A percentile compares a stretch with the other conserved stretches of the same genome.
Conservation (phyloP, 2,797 vertebrate species). For the Pseudochromis fuscus region DNA sequence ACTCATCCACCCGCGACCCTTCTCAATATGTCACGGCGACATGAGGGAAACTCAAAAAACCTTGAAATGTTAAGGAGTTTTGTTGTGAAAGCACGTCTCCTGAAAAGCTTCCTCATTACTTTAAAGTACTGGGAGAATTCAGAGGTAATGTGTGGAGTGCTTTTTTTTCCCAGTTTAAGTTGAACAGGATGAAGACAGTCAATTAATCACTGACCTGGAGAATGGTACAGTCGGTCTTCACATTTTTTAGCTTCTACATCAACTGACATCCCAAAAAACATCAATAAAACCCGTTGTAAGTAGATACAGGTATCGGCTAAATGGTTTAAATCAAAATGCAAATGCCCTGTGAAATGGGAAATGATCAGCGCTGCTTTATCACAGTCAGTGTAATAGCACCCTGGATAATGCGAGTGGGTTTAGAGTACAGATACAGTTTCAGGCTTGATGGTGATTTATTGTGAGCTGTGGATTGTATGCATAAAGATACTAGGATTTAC, state of each 20-base stretch:
- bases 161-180: conserved; percentile 7
- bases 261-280: background rate
- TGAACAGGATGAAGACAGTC: conserved; percentile 14
- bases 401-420: background rate
- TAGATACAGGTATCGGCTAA: background rate
- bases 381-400: conserved; percentile 11
- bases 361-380: background rate
- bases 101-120: conserved; percentile 27
- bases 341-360: conserved; percentile 19
- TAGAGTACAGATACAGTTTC: too few species aligned
- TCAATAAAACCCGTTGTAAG: too few species aligned
- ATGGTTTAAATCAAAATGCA: conserved; percentile 18
- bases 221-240: background rate
- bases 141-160: background rate
- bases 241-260: conserved; percentile 18
- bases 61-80: conserved; percentile 32
- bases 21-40: conserved; percentile 50
- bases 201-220: conserved; percentile 25
- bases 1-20: conserved; percentile 33
- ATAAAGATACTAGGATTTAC: conserved; percentile 12
- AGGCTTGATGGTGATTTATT: conserved; percentile 1
- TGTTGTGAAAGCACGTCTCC: conserved; percentile 3
- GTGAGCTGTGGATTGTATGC: conserved; percentile 12
- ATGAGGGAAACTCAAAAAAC: conserved; percentile 40
- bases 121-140: background rate